Conservation (phyloP, 2,113 vertebrate species). For the Danionella cerebrum region DNA sequence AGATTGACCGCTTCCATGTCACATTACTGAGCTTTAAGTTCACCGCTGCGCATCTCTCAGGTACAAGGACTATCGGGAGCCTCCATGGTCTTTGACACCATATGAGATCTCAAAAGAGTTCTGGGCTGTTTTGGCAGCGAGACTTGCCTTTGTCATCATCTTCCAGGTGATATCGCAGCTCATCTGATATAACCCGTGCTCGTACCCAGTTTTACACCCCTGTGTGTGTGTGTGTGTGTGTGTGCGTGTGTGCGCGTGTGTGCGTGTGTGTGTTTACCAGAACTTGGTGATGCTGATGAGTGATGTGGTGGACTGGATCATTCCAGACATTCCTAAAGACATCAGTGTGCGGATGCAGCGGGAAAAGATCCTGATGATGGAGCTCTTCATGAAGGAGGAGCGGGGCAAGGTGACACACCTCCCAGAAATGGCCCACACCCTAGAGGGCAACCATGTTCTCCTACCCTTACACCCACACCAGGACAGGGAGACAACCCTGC, state of each 20-base stretch:
- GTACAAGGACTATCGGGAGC: constrained; percentile 96
- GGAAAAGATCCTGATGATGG: constrained; percentile 92
- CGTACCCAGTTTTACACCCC: too few relatives aligned
- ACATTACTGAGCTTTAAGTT: too few relatives aligned
- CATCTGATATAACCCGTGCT: neutral
- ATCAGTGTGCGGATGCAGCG: constrained; percentile 94
- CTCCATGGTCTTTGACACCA: constrained; percentile 82
- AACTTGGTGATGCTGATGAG: constrained; percentile 99
- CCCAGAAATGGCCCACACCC: too few relatives aligned
- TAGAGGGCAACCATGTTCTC: constrained; percentile 54
- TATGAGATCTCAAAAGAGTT: constrained; percentile 95
- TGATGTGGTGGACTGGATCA: constrained; percentile 97
- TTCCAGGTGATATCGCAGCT: constrained; percentile 97
- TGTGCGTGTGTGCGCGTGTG: neutral
- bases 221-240: too few relatives aligned
- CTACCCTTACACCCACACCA: too few relatives aligned
- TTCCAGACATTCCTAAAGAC: constrained; percentile 98
- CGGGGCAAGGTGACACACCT: constrained; percentile 77
- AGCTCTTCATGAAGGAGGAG: constrained; percentile 93
- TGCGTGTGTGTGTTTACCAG: constrained; percentile 48
- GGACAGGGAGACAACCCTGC: too few relatives aligned
- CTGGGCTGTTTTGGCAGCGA: constrained; percentile 89
- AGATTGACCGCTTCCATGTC: too few relatives aligned
- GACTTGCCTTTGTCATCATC: constrained; percentile 91
- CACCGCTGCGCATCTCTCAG: constrained; percentile 53